A percentile compares a stretch with the other conserved stretches of the same genome.
Conservation (phyloP, 2,888 invertebrate genomes). For the Drosophila mimica region DNA sequence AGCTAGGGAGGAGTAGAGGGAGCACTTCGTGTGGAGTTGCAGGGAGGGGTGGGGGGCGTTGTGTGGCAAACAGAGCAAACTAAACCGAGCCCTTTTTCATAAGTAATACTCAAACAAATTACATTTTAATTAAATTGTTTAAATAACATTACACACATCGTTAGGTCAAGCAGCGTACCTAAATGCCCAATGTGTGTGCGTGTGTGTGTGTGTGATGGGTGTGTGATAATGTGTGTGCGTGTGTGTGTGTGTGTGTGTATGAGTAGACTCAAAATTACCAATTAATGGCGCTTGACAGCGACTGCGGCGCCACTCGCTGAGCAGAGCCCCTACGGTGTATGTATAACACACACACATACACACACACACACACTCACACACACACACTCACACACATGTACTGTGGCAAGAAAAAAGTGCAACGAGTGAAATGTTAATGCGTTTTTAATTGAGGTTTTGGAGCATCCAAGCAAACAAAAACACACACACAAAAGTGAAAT, state of each 20-base stretch:
- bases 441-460: slow-evolving; percentile 84
- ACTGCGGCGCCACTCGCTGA: slow-evolving; percentile 77
- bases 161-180: slow-evolving; percentile 82
- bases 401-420: slow-evolving; percentile 55
- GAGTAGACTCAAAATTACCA: slow-evolving; percentile 61
- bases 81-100: slow-evolving; percentile 72
- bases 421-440: slow-evolving; percentile 81
- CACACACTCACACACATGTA: slow-evolving; percentile 49
- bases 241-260: slow-evolving; percentile 23
- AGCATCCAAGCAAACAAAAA: slow-evolving; percentile 65
- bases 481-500: slow-evolving; percentile 36
- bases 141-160: slow-evolving; percentile 83
- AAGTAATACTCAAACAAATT: slow-evolving; percentile 82
- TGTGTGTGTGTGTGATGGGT: slow-evolving; percentile 35
- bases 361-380: slow-evolving; percentile 45
- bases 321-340: slow-evolving; percentile 71
- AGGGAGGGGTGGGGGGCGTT: not conserved
- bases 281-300: slow-evolving; percentile 73
- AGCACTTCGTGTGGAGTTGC: not conserved
- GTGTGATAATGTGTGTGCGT: slow-evolving; percentile 17
- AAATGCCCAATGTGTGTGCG: slow-evolving; percentile 55
- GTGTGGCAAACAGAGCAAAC: slow-evolving; percentile 29
- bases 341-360: slow-evolving; percentile 58
- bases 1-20: not conserved
- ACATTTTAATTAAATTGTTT: slow-evolving; percentile 85